Percentiles rank a stretch among this genome's conserved stretches.
Conservation (phyloP, 2,797 vertebrate genomes). For the Rhinoraja longicauda region DNA sequence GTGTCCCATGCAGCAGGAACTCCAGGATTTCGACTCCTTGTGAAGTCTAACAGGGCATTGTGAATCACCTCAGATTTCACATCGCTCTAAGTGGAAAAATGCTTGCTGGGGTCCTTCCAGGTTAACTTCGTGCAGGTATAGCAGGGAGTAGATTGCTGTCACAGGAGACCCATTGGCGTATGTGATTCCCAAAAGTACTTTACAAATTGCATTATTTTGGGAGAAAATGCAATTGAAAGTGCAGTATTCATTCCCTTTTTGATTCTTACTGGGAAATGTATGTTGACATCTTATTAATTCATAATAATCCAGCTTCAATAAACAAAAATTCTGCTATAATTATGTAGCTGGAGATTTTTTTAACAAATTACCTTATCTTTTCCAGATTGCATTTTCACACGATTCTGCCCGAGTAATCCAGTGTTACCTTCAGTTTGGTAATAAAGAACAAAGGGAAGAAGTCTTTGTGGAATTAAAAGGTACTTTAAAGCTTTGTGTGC, state of each 20-base stretch:
- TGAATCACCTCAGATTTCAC: no score
- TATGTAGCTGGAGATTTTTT: neutral
- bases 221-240: neutral
- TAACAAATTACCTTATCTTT: neutral
- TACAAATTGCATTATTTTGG: neutral
- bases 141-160: neutral
- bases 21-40: no score
- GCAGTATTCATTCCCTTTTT: neutral
- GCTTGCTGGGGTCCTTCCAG: no score
- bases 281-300: neutral
- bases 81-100: no score
- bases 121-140: no score
- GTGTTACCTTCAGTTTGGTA: constrained; percentile 84
- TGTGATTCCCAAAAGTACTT: neutral
- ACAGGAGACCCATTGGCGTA: neutral
- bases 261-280: neutral
- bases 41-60: no score
- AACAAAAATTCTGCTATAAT: neutral
- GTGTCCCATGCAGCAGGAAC: no score
- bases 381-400: constrained; percentile 85
- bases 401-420: constrained; percentile 90
- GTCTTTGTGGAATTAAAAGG: constrained; percentile 82
- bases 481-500: constrained; percentile 45
- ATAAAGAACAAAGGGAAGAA: constrained; percentile 71
- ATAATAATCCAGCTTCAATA: neutral